Evolutionary conservation across 2,888 invertebrate species (phyloP).

Genomic region (Limnephilus lunatus): DNA sequence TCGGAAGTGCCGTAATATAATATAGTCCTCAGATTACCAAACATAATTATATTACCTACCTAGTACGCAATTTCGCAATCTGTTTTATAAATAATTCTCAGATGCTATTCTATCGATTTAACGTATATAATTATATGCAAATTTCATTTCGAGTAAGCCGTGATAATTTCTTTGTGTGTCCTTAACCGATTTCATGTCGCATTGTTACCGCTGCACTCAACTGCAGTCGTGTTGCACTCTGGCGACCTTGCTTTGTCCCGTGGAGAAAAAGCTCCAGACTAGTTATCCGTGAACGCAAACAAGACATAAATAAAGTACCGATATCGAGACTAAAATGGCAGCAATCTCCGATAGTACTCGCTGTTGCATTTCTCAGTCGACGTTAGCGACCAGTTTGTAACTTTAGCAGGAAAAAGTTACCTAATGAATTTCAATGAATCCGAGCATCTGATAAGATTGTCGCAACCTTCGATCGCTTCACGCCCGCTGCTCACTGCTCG

Average conservation of each 20-base stretch:
- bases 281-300: constrained; percentile 22
- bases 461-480: background rate
- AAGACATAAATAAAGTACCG: background rate
- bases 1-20: too few relatives aligned
- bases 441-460: background rate
- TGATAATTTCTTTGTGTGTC: background rate
- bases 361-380: background rate
- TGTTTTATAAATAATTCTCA: too few relatives aligned
- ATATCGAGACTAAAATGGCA: background rate
- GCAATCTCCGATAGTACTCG: background rate
- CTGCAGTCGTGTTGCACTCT: background rate
- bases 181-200: constrained; percentile 5
- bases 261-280: background rate
- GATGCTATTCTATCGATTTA: background rate
- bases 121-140: background rate
- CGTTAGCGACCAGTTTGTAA: background rate
- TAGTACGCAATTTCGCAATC: too few relatives aligned
- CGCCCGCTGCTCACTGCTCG: background rate
- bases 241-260: constrained; percentile 17
- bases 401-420: background rate
- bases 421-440: background rate
- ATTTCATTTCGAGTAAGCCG: background rate
- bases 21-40: too few relatives aligned
- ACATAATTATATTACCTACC: too few relatives aligned
- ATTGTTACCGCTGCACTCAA: background rate